Evolutionary conservation across 2,797 vertebrate genomes (phyloP), one percentile per base, ranked within the genome.

Genomic region (Basileuterus tristriatus): DNA sequence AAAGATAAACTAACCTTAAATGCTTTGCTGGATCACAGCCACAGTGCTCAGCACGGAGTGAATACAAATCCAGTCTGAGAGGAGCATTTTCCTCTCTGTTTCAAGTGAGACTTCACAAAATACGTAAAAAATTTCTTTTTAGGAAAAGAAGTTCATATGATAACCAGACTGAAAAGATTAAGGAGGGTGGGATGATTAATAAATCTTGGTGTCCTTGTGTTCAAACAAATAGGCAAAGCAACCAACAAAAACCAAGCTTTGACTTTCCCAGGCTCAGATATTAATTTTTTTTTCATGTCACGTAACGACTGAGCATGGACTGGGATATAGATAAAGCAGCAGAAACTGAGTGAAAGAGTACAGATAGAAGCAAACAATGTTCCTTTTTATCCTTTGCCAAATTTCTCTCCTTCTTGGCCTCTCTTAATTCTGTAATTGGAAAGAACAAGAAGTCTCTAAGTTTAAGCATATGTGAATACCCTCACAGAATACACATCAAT

Each of bases 1-100:
- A 91, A 95, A 92, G 71, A 89, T 62, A 93, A 95, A 89, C 49
- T 85, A 80, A 83, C 69, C 43, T 89, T 89, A 95, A 97, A 89
- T 87, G 69, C 58, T 91, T 77, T 93, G 16, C 39, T 92, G 90
- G 89, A 94, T 96, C 89, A 89, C 53, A 92, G 79, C 79, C 87
- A 89, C 50, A 49, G n/a, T 37, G 37, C 29, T 89, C 50, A 78
- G 50, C 47, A 37, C 0, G 0, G 50, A 7, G 11, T 76, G 88
- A 95, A 78, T 81, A 62, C 50, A 94, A 87, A 70, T 84, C 26
- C 39, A 58, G 29, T 30, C 60, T 36, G 46, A 80, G 47, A 83
- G 39, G 5, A 60, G 3, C 1, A 2, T 77, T 95, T 79, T 69
- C 23, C 27, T 63, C 39, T 75, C 59, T 29, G 1, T 89, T 87